Evolutionary conservation across 2,888 invertebrate species (phyloP).

Genomic region (Deroplatys truncata): DNA sequence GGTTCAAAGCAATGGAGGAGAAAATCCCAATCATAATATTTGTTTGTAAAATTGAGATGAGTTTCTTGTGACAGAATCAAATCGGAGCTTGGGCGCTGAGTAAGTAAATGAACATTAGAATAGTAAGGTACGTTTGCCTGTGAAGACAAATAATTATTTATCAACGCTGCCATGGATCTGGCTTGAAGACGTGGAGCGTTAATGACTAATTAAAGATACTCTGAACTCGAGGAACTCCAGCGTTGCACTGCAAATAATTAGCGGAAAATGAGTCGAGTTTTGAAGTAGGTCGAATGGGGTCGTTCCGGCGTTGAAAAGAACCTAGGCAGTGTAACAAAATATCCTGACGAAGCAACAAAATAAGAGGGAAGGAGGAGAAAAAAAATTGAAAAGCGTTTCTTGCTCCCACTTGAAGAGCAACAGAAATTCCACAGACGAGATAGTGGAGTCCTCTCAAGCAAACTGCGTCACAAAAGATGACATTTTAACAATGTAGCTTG

Average conservation of each 20-base stretch:
- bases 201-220: no score
- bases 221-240: neutral
- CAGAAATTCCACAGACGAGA: neutral
- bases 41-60: no score
- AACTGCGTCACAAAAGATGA: neutral
- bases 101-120: no score
- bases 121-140: no score
- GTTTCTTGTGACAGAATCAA: no score
- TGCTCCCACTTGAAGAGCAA: neutral
- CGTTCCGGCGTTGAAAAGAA: neutral
- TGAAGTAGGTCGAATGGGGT: neutral
- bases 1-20: no score
- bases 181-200: no score
- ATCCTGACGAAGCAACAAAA: neutral
- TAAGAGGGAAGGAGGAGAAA: neutral
- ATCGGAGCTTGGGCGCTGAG: no score
- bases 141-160: no score
- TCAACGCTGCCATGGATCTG: no score
- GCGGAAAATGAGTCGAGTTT: neutral
- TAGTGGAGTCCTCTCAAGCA: neutral
- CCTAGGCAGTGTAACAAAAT: neutral
- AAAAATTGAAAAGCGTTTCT: neutral
- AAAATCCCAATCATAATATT: no score
- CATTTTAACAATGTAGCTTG: neutral
- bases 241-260: neutral